Conservation (phyloP, 2,797 vertebrate species). For the Clangula hyemalis region DNA sequence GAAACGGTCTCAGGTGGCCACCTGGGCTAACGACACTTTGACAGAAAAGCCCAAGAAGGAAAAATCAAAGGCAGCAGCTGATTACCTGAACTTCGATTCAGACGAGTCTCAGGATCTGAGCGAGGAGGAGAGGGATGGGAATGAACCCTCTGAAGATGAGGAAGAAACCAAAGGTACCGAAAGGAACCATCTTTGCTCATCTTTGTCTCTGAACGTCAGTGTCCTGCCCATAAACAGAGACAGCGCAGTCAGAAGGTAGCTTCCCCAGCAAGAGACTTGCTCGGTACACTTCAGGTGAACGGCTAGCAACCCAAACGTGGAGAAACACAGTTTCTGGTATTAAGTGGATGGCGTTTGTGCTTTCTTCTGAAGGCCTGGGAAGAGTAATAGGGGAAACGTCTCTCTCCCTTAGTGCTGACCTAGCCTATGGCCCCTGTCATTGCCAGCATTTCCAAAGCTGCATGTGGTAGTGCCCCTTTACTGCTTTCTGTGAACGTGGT, state of each 20-base stretch:
- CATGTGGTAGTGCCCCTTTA: not conserved
- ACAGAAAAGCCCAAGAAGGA: constrained; percentile 44
- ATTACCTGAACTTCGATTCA: constrained; percentile 98
- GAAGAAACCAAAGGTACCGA: not conserved
- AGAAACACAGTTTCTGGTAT: not conserved
- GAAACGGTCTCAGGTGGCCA: constrained; percentile 86
- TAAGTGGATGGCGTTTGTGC: not conserved
- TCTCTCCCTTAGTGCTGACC: not conserved
- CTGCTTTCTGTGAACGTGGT: not conserved
- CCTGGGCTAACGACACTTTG: constrained; percentile 89
- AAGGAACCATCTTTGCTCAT: not conserved
- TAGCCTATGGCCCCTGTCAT: not conserved
- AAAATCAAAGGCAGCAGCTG: constrained; percentile 73
- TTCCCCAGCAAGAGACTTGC: not conserved
- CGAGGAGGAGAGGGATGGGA: constrained; percentile 62
- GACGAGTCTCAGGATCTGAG: constrained; percentile 82
- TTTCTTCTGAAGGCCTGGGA: not conserved
- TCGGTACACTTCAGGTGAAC: not conserved
- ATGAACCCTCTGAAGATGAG: not conserved
- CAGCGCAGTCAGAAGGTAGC: not conserved
- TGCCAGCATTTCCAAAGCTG: not conserved
- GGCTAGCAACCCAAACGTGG: rapidly evolving
- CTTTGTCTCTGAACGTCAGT: rapidly evolving
- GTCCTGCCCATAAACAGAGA: not conserved
- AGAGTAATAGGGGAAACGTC: not conserved